A percentile compares a stretch with the other conserved stretches of the same genome.
These are phyloP conservation scores for Cerastis rubricosa DNA, from an alignment of 2,888 invertebrate genomes.

Conservation along the genomic window DNA sequence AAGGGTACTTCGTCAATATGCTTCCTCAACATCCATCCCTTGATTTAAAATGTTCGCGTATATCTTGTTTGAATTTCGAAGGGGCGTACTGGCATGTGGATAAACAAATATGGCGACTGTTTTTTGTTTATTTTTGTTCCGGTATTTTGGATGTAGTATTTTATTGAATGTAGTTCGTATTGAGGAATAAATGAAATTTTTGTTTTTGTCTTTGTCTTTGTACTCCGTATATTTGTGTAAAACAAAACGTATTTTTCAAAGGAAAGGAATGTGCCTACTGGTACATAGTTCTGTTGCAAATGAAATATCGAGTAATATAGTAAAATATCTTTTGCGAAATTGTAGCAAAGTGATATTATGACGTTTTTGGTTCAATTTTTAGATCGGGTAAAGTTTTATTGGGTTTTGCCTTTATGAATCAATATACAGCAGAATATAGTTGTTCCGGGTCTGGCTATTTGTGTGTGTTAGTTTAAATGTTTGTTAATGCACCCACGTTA, in stretches of 20 bases:
- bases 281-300: neutral
- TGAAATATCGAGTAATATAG: neutral
- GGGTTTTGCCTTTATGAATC: neutral
- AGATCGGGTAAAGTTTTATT: neutral
- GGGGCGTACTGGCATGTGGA: conserved; percentile 7
- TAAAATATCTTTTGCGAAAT: neutral
- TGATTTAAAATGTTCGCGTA: conserved; percentile 26
- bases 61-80: conserved; percentile 35
- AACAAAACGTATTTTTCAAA: neutral
- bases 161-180: neutral
- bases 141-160: conserved; percentile 9
- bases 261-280: neutral
- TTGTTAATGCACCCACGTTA: too few relatives aligned
- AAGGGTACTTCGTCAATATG: conserved; percentile 42
- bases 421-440: too few relatives aligned
- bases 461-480: too few relatives aligned
- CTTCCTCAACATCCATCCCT: conserved; percentile 20
- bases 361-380: neutral
- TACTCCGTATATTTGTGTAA: neutral
- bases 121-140: conserved; percentile 6
- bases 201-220: conserved; percentile 5
- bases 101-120: conserved; percentile 30
- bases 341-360: neutral
- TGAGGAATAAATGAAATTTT: neutral
- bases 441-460: too few relatives aligned